Evolutionary conservation across 1,140 invertebrate species (phyloP).

Genomic region (Zaprionus davidi): DNA sequence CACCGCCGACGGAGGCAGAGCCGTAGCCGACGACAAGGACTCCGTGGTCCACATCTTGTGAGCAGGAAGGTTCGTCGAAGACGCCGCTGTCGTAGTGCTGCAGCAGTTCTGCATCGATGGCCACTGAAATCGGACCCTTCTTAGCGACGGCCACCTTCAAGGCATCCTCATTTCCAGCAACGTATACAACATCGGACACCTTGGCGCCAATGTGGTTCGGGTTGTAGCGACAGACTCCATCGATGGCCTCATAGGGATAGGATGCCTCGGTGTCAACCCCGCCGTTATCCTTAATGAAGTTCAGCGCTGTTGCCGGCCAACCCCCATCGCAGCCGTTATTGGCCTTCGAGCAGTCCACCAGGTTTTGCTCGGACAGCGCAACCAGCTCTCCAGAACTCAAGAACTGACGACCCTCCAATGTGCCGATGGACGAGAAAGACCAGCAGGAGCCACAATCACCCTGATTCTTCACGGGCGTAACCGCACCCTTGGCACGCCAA

Average conservation of each 20-base stretch:
- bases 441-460: constrained; percentile 94
- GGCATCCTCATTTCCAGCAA: constrained; percentile 88
- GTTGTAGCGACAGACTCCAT: constrained; percentile 83
- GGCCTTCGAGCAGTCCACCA: constrained; percentile 94
- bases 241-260: constrained; percentile 90
- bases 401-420: constrained; percentile 90
- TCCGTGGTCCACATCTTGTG: constrained; percentile 86
- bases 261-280: constrained; percentile 89
- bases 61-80: constrained; percentile 14
- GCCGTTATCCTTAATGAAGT: constrained; percentile 91
- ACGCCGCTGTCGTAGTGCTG: constrained; percentile 20
- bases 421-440: constrained; percentile 95
- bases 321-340: constrained; percentile 95
- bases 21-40: constrained; percentile 90
- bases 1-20: constrained; percentile 84
- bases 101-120: constrained; percentile 13
- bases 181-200: constrained; percentile 85
- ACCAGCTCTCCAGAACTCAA: constrained; percentile 87
- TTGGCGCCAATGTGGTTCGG: constrained; percentile 23
- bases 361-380: constrained; percentile 94
- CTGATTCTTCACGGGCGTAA: constrained; percentile 96
- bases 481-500: constrained; percentile 87
- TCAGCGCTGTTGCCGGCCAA: constrained; percentile 89
- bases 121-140: constrained; percentile 88
- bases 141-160: constrained; percentile 89